Conservation (phyloP, 2,888 invertebrate species). For the Dascillus cervinus region DNA sequence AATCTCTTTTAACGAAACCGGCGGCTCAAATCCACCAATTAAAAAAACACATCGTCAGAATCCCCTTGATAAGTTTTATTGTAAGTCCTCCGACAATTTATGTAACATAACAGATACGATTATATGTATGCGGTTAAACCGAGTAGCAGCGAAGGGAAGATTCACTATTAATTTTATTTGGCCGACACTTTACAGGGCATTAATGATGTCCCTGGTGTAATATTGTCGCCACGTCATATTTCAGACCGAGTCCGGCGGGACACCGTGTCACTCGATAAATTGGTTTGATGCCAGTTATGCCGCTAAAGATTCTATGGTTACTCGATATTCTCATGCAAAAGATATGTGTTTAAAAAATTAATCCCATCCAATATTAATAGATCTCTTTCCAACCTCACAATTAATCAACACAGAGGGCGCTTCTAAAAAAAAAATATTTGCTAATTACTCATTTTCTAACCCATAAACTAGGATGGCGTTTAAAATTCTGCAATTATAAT, state of each 20-base stretch:
- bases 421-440: too few species aligned
- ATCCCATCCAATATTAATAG: constrained; percentile 16
- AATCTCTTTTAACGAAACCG: too few species aligned
- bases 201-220: constrained; percentile 45
- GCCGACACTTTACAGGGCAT: constrained; percentile 44
- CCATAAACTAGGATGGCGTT: constrained; percentile 38
- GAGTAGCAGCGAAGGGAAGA: constrained; percentile 28
- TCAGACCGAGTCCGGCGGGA: constrained; percentile 34
- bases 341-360: constrained; percentile 17
- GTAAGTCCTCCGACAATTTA: too few species aligned
- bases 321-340: constrained; percentile 16
- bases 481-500: constrained; percentile 45
- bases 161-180: constrained; percentile 45
- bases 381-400: too few species aligned
- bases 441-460: too few species aligned
- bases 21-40: too few species aligned
- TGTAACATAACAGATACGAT: constrained; percentile 15
- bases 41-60: too few species aligned
- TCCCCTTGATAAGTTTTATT: too few species aligned
- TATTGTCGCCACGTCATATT: constrained; percentile 44
- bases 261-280: constrained; percentile 37
- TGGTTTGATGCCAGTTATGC: constrained; percentile 26
- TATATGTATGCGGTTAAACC: constrained; percentile 14
- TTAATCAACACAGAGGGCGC: too few species aligned
- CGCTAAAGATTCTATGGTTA: constrained; percentile 16